A percentile compares a stretch with the other conserved stretches of the same genome.
Evolutionary conservation across 2,797 vertebrate species (phyloP).

Genomic region (Malurus splendens): DNA sequence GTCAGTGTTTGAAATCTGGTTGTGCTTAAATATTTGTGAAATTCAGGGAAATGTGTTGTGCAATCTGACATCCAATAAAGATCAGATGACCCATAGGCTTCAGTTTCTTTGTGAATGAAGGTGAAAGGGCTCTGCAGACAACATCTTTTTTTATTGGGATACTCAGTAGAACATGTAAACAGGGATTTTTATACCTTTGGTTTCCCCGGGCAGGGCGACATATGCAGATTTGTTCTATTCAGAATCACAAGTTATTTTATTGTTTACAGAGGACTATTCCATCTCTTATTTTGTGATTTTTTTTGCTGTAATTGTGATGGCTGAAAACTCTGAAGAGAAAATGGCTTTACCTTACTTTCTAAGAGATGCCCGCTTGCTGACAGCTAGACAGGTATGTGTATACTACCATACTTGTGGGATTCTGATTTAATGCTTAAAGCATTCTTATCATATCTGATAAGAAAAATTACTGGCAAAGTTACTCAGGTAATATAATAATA

Average conservation of each 20-base stretch:
- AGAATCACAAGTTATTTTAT: neutral
- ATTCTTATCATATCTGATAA: neutral
- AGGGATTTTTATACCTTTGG: neutral
- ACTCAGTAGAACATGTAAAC: neutral
- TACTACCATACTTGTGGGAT: neutral
- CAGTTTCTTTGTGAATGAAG: neutral
- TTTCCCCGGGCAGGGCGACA: neutral
- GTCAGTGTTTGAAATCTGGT: slow-evolving; percentile 21
- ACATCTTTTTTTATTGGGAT: neutral
- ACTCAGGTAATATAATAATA: neutral
- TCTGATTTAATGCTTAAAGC: neutral
- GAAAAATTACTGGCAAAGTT: neutral
- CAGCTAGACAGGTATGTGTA: neutral
- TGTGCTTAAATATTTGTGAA: slow-evolving; percentile 37
- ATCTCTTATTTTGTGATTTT: neutral
- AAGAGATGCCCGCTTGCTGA: neutral
- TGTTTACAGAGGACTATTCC: neutral
- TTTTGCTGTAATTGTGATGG: neutral
- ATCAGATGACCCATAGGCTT: neutral
- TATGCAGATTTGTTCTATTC: neutral
- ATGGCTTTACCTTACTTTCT: neutral
- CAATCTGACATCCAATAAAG: slow-evolving; percentile 14
- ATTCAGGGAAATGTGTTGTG: slow-evolving; percentile 10
- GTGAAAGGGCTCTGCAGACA: neutral
- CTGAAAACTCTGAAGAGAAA: neutral